phyloP scores from a whole-genome alignment of 2,888 invertebrate genomes.

The Horisme vitalbata region DNA sequence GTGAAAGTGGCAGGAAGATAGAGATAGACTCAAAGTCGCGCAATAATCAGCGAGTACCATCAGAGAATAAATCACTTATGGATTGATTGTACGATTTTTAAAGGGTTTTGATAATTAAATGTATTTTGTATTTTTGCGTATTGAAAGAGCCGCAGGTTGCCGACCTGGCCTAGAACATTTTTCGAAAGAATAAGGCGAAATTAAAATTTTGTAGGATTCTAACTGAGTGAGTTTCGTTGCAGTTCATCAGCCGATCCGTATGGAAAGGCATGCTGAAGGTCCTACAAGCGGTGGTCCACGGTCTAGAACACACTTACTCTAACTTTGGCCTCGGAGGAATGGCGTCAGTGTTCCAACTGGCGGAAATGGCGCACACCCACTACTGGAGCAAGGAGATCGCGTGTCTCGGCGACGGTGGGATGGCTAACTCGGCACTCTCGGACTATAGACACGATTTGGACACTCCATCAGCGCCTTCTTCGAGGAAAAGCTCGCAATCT shows the following conservation, averaged over 20 bases:
- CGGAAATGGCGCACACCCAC: constrained; percentile 99
- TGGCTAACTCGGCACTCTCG: constrained; percentile 65
- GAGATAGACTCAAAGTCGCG: too few species aligned
- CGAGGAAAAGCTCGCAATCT: constrained; percentile 87
- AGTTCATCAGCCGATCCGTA: constrained; percentile 94
- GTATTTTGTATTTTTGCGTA: too few species aligned
- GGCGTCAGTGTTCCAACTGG: constrained; percentile 97
- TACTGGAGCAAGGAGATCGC: constrained; percentile 95
- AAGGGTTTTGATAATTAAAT: too few species aligned
- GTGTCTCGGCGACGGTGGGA: constrained; percentile 72
- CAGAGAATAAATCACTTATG: too few species aligned
- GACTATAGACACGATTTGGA: constrained; percentile 61
- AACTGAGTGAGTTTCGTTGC: constrained; percentile 37
- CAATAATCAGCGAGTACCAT: too few species aligned
- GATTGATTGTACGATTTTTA: too few species aligned
- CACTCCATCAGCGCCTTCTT: constrained; percentile 77
- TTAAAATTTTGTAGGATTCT: too few species aligned
- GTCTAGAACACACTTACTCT: constrained; percentile 94
- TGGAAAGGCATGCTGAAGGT: constrained; percentile 99
- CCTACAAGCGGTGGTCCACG: constrained; percentile 93
- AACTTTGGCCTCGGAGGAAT: constrained; percentile 98
- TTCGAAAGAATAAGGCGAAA: too few species aligned
- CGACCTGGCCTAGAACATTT: too few species aligned
- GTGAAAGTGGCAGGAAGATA: too few species aligned
- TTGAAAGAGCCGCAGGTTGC: too few species aligned